Evolutionary conservation across 2,888 invertebrate genomes (phyloP), one percentile per base, ranked within the genome.

Genomic region (Unio delphinus): DNA sequence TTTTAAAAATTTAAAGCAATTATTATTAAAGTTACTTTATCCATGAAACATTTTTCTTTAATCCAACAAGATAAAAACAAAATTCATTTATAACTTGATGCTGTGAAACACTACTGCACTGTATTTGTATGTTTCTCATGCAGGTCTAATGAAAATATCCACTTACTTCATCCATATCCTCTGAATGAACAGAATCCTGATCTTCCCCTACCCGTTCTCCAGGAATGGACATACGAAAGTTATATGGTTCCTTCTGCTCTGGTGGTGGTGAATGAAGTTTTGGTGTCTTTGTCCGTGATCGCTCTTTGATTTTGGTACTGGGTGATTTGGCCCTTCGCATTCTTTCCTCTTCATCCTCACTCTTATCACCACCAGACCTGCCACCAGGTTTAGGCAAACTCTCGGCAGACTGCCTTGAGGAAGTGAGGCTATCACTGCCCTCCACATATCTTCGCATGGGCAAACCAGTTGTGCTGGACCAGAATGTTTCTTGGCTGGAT

Each of bases 261-360:
- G 83, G 84, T 4, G 87, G 86, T 18, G 88, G 87, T 18, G 87
- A 88, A 61, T 81, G 81, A 28, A 84, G 78, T 55, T 86, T 79
- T 6, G 86, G 86, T 23, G 86, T 80, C 70, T 86, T 86, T 17
- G 83, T 80, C n/a, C 87, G 73, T 11, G 87, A 79, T 66, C 85
- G 83, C 30, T 88, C 88, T 75, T 84, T 87, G 30, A 89, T 78
- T 71, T 85, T 84, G 55, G 87, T 85, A 79, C 88, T 88, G 11
- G 89, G 89, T 15, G 89, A 85, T 75, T 86, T 87, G 17, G 82
- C 83, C 57, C 82, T 68, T 15, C 80, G 75, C 70, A 81, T 83
- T 45, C 80, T 76, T 64, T 83, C 83, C 26, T 83, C 83, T 55
- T 86, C 86, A 61, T 85, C 85, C 65, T 79, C 80, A 64, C 73